Conservation (phyloP, 2,888 invertebrate species). For the Eurois occulta region DNA sequence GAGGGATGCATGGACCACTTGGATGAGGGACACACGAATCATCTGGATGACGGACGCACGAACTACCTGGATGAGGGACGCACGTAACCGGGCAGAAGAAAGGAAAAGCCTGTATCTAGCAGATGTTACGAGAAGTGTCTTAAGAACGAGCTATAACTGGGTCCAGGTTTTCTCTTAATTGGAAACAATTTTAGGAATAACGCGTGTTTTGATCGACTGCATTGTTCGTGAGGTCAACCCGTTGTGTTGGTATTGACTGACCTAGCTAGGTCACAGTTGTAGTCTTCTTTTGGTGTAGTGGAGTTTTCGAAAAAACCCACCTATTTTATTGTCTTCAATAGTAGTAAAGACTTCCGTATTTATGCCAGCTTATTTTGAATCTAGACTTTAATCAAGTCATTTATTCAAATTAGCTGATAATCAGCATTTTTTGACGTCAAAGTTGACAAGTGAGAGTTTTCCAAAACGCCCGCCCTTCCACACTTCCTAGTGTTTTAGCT, state of each 20-base stretch:
- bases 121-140: background rate
- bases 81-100: background rate
- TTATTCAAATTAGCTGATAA: background rate
- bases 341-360: background rate
- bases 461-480: background rate
- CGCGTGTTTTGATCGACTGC: background rate
- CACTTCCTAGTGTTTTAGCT: too few relatives aligned
- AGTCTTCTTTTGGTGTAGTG: background rate
- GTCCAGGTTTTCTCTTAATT: background rate
- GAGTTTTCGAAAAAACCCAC: background rate
- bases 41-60: background rate
- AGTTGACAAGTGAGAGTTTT: background rate
- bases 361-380: slow-evolving; percentile 5
- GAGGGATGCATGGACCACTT: too few relatives aligned
- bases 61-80: background rate
- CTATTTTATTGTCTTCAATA: slow-evolving; percentile 7
- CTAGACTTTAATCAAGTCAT: background rate
- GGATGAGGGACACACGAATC: too few relatives aligned
- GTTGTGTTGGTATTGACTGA: too few relatives aligned
- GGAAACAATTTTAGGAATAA: background rate
- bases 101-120: background rate
- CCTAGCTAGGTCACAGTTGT: background rate
- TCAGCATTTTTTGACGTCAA: background rate
- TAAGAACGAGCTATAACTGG: background rate
- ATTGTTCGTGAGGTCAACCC: background rate